Evolutionary conservation across 2,888 invertebrate species (phyloP), one percentile per base, ranked within the genome.

Genomic region (Mystacides longicornis): DNA sequence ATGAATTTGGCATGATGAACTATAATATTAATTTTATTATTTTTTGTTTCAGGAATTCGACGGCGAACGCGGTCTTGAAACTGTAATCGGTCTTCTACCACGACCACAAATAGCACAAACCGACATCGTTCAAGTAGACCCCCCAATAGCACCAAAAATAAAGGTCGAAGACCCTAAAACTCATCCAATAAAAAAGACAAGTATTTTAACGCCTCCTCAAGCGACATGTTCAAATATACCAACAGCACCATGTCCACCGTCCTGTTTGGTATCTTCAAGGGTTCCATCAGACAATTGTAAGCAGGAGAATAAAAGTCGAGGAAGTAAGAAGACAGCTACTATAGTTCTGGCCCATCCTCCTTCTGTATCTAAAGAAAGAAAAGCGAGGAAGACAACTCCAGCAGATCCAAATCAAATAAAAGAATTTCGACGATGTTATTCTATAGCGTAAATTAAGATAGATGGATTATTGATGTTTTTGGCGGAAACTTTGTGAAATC

Each of bases 181-280:
- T n/a, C n/a, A n/a, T n/a, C n/a, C n/a, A n/a, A n/a, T n/a, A n/a
- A n/a, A n/a, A n/a, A n/a, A n/a, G n/a, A n/a, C n/a, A n/a, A n/a
- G n/a, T n/a, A n/a, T n/a, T n/a, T n/a, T n/a, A n/a, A n/a, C n/a
- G n/a, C n/a, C n/a, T n/a, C n/a, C n/a, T n/a, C n/a, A n/a, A n/a
- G 16, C 52, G 3, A 2, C 46, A 4, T 31, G 11, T 5, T 5
- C 33, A 5, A 1, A 64, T 64, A 63, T 64, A 64, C 63, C 62
- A 62, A 54, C 51, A 33, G 37, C 67, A 64, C 68, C 68, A 66
- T 67, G 67, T 7, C 68, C 45, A 19, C n/a, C 3, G 11, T n/a
- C 4, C 14, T 16, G 4, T 14, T 16, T 37, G 48, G 21, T 5
- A 23, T 3, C 22, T n/a, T 9, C 23, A 18, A 23, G 23, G 5